Evolutionary conservation across 92 coral and sea anemone genomes (phyloP).

Genomic region (Micromussa lordhowensis): DNA sequence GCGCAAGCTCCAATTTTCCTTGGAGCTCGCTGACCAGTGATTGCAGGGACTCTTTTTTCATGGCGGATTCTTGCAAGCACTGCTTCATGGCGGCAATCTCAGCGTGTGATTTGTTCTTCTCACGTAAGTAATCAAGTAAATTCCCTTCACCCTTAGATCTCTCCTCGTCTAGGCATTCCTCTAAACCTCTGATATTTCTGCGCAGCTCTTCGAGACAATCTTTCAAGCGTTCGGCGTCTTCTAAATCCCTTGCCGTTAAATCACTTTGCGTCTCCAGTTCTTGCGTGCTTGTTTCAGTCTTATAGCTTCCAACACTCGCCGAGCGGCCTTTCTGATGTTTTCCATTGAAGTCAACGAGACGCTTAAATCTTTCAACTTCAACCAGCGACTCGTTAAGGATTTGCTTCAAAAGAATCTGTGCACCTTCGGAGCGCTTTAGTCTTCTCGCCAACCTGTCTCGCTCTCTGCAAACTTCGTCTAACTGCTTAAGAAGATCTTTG

Average conservation of each 20-base stretch:
- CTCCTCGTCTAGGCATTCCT: conserved; percentile 45
- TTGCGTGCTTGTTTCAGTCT: neutral
- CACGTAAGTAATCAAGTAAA: conserved; percentile 31
- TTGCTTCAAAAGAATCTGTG: conserved; percentile 40
- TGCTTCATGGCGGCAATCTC: conserved; percentile 34
- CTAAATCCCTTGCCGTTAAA: conserved; percentile 30
- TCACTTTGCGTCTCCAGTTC: conserved; percentile 28
- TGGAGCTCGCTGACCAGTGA: conserved; percentile 13
- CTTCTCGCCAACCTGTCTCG: conserved; percentile 44
- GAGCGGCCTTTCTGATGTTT: conserved; percentile 1
- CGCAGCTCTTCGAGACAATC: conserved; percentile 60
- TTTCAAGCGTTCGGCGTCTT: conserved; percentile 45
- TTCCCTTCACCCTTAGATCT: conserved; percentile 47
- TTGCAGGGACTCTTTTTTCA: conserved; percentile 41
- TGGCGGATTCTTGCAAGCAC: conserved; percentile 24
- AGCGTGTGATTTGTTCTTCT: conserved; percentile 45
- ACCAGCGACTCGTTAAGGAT: conserved; percentile 47
- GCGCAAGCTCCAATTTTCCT: conserved; percentile 22
- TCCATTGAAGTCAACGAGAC: conserved; percentile 39
- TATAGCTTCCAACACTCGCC: neutral
- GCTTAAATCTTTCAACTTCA: conserved; percentile 60
- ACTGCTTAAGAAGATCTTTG: conserved; percentile 44
- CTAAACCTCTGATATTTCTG: conserved; percentile 56
- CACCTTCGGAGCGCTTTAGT: conserved; percentile 57
- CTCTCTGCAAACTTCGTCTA: conserved; percentile 50